Conservation (phyloP, 1,140 invertebrate species). For the Conus ventricosus region DNA sequence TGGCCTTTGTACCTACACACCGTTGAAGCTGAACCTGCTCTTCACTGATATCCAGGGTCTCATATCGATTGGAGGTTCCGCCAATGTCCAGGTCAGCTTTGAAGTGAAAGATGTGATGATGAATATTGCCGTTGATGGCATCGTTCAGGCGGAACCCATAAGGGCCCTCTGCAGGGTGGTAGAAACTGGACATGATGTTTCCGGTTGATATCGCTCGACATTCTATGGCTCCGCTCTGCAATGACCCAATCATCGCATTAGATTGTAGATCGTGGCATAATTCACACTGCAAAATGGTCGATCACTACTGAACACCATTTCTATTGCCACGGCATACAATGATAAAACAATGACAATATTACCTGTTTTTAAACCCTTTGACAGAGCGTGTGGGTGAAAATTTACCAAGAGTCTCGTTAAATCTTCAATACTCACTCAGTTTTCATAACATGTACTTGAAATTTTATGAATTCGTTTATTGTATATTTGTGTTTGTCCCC, state of each 20-base stretch:
- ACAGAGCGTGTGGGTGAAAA: too few species aligned
- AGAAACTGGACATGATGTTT: constrained; percentile 57
- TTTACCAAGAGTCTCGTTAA: too few species aligned
- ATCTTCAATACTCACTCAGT: too few species aligned
- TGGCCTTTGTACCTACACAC: too few species aligned
- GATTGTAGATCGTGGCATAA: background rate
- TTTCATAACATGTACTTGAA: too few species aligned
- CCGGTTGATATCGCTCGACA: constrained; percentile 56
- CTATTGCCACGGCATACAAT: too few species aligned
- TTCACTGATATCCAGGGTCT: constrained; percentile 55
- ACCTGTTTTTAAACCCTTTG: too few species aligned
- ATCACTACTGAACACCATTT: too few species aligned
- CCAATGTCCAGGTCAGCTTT: constrained; percentile 61
- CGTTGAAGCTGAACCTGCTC: background rate
- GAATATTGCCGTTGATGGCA: constrained; percentile 52
- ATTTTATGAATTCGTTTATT: too few species aligned
- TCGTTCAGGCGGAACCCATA: constrained; percentile 55
- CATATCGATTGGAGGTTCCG: constrained; percentile 55
- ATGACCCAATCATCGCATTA: background rate
- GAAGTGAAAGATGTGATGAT: constrained; percentile 65
- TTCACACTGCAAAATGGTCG: too few species aligned
- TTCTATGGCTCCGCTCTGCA: constrained; percentile 62
- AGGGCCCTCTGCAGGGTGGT: constrained; percentile 39
- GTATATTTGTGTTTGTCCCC: too few species aligned
- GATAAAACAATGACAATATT: too few species aligned